Evolutionary conservation across 2,888 invertebrate genomes (phyloP).

Genomic region (Lasioglossum calceatum): DNA sequence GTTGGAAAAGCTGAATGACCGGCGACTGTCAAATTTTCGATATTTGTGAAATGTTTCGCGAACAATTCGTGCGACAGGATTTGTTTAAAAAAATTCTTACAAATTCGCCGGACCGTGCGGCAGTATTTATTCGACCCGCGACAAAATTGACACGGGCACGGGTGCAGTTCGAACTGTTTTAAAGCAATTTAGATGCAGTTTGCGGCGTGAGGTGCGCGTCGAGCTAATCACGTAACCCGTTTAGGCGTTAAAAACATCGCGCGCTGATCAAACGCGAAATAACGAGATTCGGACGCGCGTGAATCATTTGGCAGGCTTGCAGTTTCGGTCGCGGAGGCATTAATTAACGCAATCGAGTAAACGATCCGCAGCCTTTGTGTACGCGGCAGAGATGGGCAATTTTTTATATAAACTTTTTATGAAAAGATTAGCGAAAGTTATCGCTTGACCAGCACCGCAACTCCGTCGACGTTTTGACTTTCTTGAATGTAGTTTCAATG

Average conservation of each 20-base stretch:
- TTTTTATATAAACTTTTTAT: no score
- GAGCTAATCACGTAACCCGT: constrained; percentile 54
- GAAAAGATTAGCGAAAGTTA: no score
- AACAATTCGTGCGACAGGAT: not conserved
- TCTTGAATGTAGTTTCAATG: no score
- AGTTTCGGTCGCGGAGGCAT: constrained; percentile 43
- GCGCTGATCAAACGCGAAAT: constrained; percentile 64
- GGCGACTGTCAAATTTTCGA: not conserved
- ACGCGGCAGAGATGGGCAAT: not conserved
- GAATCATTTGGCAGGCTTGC: constrained; percentile 57
- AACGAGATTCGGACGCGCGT: constrained; percentile 61
- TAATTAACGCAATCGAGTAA: constrained; percentile 58
- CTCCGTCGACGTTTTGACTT: no score
- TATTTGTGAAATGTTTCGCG: not conserved
- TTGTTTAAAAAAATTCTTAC: not conserved
- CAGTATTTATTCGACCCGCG: not conserved
- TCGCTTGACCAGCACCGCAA: no score
- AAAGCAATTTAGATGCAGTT: constrained; percentile 37
- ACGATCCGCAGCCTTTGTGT: constrained; percentile 34
- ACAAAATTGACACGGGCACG: constrained; percentile 19
- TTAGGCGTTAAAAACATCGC: constrained; percentile 46
- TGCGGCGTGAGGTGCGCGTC: not conserved
- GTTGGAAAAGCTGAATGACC: not conserved
- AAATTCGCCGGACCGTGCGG: not conserved
- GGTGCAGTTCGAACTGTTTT: constrained; percentile 4